Evolutionary conservation across 1,140 invertebrate genomes (phyloP).

Genomic region (Paramacrobiotus metropolitanus): DNA sequence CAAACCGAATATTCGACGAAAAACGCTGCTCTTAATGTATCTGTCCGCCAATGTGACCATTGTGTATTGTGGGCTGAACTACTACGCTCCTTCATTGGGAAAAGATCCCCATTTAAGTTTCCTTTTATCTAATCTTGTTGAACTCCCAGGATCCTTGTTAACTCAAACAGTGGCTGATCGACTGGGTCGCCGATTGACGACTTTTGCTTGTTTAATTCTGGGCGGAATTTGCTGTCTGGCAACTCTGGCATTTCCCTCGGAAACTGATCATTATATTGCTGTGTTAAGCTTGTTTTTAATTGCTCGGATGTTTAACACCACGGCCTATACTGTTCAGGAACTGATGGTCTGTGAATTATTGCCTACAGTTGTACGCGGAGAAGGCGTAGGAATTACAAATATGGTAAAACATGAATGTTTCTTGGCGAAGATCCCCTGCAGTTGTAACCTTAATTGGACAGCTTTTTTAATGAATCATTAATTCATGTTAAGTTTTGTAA

Average conservation of each 20-base stretch:
- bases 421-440: too few species aligned
- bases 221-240: neutral
- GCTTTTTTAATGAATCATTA: too few species aligned
- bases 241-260: neutral
- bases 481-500: too few species aligned
- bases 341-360: neutral
- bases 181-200: neutral
- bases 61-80: neutral
- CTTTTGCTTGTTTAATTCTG: neutral
- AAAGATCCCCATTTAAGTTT: neutral
- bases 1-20: neutral
- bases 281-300: neutral
- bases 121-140: neutral
- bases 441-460: too few species aligned
- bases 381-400: constrained; percentile 8
- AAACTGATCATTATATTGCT: neutral
- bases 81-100: neutral
- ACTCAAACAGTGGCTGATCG: neutral
- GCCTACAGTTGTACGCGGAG: neutral
- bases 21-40: neutral
- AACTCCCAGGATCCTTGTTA: neutral
- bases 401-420: too few species aligned
- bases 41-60: neutral
- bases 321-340: neutral
- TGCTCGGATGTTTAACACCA: neutral